phyloP scores from a whole-genome alignment of 2,797 vertebrate species.

The Toxotes lorentzi region DNA sequence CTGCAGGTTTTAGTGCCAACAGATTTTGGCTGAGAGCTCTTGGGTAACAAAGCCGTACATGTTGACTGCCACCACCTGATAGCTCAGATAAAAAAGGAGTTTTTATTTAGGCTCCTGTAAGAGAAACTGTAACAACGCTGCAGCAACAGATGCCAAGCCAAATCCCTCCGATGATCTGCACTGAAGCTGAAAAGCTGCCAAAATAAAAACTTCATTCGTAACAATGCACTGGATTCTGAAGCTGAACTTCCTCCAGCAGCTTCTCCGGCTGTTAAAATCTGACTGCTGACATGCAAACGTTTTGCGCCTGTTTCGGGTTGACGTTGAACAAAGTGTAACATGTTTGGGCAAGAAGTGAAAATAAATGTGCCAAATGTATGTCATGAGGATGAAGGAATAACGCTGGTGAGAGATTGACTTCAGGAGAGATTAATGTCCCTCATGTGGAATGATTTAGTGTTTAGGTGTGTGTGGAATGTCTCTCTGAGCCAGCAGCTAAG shows the following conservation, averaged over 20 bases:
- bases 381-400: neutral
- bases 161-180: constrained; percentile 17
- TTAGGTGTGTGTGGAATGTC: neutral
- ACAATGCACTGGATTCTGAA: neutral
- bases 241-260: neutral
- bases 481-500: neutral
- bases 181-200: constrained; percentile 20
- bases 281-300: neutral
- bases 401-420: neutral
- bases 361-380: neutral
- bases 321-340: neutral
- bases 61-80: neutral
- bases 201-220: neutral
- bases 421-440: neutral
- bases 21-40: neutral
- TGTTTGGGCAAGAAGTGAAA: constrained; percentile 8
- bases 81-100: constrained; percentile 8
- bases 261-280: neutral
- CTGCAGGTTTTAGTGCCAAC: constrained; percentile 24
- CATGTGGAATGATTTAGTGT: neutral
- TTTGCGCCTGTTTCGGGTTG: neutral
- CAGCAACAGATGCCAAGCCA: neutral
- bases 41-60: neutral
- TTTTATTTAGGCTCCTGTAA: constrained; percentile 25
- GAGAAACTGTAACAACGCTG: constrained; percentile 23